These are phyloP conservation scores for Bufo gargarizans DNA, from an alignment of 2,113 vertebrate genomes.

Conservation along the genomic window DNA sequence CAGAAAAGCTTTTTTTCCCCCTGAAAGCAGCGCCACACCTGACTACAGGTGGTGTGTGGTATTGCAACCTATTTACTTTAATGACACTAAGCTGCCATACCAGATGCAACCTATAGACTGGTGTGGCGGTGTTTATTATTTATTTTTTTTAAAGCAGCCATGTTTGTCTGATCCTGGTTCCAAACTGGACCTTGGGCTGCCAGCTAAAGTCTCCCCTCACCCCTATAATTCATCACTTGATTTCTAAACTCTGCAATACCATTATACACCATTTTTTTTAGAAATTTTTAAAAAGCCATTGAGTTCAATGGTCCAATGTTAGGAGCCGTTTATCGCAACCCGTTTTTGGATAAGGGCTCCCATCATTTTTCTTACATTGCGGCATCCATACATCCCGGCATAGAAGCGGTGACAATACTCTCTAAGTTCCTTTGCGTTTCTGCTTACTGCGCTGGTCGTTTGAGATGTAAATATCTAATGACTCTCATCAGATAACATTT, in stretches of 20 bases:
- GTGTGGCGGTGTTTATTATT: too few relatives aligned
- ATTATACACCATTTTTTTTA: too few relatives aligned
- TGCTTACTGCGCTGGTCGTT: conserved; percentile 59
- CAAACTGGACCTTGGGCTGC: too few relatives aligned
- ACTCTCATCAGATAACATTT: conserved; percentile 74
- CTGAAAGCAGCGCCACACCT: neutral
- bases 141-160: too few relatives aligned
- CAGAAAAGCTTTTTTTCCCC: neutral
- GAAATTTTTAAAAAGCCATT: neutral
- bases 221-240: too few relatives aligned
- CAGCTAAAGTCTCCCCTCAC: too few relatives aligned
- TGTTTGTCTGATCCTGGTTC: too few relatives aligned
- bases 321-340: neutral
- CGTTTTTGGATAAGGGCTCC: neutral
- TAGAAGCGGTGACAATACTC: conserved; percentile 48
- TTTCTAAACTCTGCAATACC: too few relatives aligned
- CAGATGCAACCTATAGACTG: too few relatives aligned
- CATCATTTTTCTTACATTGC: neutral
- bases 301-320: neutral
- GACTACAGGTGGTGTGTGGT: neutral
- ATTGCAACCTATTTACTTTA: neutral
- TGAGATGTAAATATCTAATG: conserved; percentile 70
- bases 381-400: neutral
- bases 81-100: too few relatives aligned
- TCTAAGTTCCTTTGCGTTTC: conserved; percentile 53